A percentile compares a stretch with the other conserved stretches of the same genome.
These are phyloP conservation scores for Microplitis deprimator DNA, from an alignment of 2,888 invertebrate species.

Conservation along the genomic window DNA sequence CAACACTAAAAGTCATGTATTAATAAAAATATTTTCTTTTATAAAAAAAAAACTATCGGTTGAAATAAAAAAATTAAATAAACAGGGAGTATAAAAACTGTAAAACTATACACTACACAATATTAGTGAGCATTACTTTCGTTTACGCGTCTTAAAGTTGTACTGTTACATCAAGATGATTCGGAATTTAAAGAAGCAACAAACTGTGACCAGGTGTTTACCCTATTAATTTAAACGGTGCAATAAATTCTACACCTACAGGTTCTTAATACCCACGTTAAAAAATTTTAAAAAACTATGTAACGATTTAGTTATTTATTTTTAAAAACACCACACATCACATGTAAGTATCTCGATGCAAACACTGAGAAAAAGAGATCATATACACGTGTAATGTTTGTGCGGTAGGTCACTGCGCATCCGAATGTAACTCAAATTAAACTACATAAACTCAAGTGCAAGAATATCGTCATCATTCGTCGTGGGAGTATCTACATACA, in stretches of 20 bases:
- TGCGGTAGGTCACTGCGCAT: conserved; percentile 52
- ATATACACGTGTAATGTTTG: conserved; percentile 16
- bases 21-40: not conserved
- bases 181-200: not conserved
- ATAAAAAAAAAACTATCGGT: too few relatives aligned
- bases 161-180: not conserved
- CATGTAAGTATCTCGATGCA: conserved; percentile 7
- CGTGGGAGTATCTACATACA: not conserved
- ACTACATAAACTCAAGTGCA: conserved; percentile 23
- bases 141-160: not conserved
- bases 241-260: not conserved
- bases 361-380: not conserved
- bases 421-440: conserved; percentile 30
- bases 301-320: not conserved
- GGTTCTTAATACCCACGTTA: not conserved
- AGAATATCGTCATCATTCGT: conserved; percentile 30
- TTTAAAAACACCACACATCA: not conserved
- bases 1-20: not conserved
- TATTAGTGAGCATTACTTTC: not conserved
- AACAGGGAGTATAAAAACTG: too few relatives aligned
- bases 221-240: not conserved
- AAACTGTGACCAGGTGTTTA: not conserved
- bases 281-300: not conserved
- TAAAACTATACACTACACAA: too few relatives aligned
- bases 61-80: too few relatives aligned